These are phyloP conservation scores for Chydorus sphaericus DNA, from an alignment of 2,888 invertebrate genomes.

Conservation along the genomic window DNA sequence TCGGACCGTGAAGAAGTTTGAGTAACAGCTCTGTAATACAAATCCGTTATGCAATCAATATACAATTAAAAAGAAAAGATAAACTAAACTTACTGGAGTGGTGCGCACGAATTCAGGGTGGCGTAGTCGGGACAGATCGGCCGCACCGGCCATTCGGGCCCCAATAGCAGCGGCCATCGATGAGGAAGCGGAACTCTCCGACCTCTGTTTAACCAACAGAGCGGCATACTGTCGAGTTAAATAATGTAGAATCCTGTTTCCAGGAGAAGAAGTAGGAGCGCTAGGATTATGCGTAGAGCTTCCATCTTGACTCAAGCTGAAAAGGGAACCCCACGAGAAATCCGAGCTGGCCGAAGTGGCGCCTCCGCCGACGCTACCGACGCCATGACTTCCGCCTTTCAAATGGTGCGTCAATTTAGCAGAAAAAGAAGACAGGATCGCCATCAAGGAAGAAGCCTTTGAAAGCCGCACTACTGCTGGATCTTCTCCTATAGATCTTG, in stretches of 20 bases:
- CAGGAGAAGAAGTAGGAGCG: background rate
- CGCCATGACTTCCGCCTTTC: constrained; percentile 18
- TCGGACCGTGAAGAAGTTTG: constrained; percentile 10
- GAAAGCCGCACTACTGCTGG: no score
- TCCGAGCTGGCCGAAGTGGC: no score
- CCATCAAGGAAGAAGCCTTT: constrained; percentile 26
- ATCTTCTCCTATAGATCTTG: constrained; percentile 52
- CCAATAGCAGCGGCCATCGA: constrained; percentile 33
- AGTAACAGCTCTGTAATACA: constrained; percentile 14
- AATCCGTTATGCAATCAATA: background rate
- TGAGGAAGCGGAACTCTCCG: constrained; percentile 20
- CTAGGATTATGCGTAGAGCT: no score
- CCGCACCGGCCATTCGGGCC: constrained; percentile 56
- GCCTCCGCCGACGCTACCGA: no score
- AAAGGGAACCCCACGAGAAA: constrained; percentile 13
- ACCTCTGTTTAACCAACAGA: constrained; percentile 28
- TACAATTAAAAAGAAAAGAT: no score
- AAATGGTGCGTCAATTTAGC: constrained; percentile 10
- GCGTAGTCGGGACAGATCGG: constrained; percentile 54
- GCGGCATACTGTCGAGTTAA: constrained; percentile 29
- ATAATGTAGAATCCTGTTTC: constrained; percentile 22
- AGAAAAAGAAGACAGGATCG: constrained; percentile 24
- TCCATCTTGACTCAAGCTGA: constrained; percentile 19
- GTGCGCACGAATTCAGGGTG: constrained; percentile 52
- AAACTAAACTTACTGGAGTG: constrained; percentile 21